These are phyloP conservation scores for Carapus acus DNA, from an alignment of 2,797 vertebrate species.

Conservation along the genomic window DNA sequence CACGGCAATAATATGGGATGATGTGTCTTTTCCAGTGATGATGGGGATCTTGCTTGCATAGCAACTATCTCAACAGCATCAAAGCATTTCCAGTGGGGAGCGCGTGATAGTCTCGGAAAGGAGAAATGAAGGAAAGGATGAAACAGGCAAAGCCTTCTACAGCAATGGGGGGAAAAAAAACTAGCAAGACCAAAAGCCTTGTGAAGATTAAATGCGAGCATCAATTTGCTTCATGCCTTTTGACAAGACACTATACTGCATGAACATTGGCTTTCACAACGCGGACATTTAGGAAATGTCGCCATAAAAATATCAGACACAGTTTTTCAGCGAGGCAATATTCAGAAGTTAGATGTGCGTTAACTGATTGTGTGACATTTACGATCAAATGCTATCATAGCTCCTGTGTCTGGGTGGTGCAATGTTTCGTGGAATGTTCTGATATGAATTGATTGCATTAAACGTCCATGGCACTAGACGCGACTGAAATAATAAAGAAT, in stretches of 20 bases:
- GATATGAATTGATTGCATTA: slow-evolving; percentile 22
- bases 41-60: slow-evolving; percentile 19
- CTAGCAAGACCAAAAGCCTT: slow-evolving; percentile 1
- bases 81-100: slow-evolving; percentile 15
- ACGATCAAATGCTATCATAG: too few species aligned
- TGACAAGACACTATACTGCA: not conserved
- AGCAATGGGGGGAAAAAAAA: not conserved
- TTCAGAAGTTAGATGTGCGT: too few species aligned
- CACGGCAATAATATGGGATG: slow-evolving; percentile 8
- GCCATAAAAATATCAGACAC: too few species aligned
- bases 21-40: slow-evolving; percentile 7
- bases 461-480: slow-evolving; percentile 17
- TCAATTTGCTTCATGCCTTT: not conserved
- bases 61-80: slow-evolving; percentile 25
- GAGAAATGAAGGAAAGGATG: slow-evolving; percentile 7
- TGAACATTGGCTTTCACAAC: not conserved
- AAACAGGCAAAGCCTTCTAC: slow-evolving; percentile 1
- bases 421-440: not conserved
- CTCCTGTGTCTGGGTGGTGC: not conserved
- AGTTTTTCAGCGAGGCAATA: not conserved
- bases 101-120: slow-evolving; percentile 29
- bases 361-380: not conserved
- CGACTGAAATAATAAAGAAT: slow-evolving; percentile 1
- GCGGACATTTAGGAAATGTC: not conserved
- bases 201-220: not conserved